Conservation (phyloP, 1,140 invertebrate species). For the Cryptotermes secundus region DNA sequence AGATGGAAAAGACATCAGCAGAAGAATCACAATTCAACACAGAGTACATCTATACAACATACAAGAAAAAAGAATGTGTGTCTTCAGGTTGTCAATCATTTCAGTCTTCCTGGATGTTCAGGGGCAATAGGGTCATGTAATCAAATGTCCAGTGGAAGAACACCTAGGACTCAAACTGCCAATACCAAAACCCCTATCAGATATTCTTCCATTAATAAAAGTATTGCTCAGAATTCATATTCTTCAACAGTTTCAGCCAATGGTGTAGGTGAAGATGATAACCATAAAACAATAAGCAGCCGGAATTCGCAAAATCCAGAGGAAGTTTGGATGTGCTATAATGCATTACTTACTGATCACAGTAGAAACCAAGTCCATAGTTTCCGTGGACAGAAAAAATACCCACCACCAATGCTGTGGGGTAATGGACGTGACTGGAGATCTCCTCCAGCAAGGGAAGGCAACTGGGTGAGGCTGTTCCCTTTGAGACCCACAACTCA, state of each 20-base stretch:
- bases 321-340: background rate
- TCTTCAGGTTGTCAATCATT: background rate
- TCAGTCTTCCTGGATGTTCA: background rate
- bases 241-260: background rate
- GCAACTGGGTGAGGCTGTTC: constrained; percentile 63
- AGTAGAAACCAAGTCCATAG: background rate
- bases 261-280: constrained; percentile 5
- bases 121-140: background rate
- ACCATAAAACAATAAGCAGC: background rate
- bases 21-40: constrained; percentile 18
- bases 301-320: background rate
- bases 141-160: background rate
- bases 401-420: constrained; percentile 45
- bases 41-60: background rate
- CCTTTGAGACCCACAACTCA: constrained; percentile 42
- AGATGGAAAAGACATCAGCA: constrained; percentile 28
- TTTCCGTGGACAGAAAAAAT: background rate
- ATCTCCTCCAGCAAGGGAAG: constrained; percentile 53
- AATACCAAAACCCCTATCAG: background rate
- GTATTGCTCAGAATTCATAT: background rate
- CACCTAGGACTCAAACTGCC: background rate
- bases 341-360: background rate
- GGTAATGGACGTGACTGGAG: constrained; percentile 63
- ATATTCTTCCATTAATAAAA: background rate
- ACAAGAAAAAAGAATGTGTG: background rate